Conservation (phyloP, 2,797 vertebrate genomes). For the Sarcoramphus papa region DNA sequence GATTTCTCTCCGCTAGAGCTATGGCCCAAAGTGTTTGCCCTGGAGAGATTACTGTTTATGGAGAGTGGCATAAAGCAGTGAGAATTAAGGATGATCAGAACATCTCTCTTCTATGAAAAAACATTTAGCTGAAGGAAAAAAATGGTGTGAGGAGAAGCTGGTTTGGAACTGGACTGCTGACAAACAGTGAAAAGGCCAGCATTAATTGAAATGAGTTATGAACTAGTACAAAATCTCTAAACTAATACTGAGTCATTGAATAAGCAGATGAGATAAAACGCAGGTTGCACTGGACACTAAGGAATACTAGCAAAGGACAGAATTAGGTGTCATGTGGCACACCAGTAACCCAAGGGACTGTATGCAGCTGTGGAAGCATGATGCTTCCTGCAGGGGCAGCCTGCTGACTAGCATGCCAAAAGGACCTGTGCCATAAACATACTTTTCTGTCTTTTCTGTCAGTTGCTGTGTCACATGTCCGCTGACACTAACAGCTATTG, state of each 20-base stretch:
- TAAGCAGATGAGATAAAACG: neutral
- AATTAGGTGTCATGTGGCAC: neutral
- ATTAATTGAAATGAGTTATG: neutral
- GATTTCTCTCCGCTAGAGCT: too few species aligned
- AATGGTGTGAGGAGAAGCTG: neutral
- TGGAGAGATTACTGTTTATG: too few species aligned
- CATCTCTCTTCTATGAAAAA: too few species aligned
- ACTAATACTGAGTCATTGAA: neutral
- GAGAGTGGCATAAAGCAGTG: too few species aligned
- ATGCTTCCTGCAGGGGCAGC: too few species aligned
- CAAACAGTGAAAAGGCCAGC: neutral
- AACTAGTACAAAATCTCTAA: neutral
- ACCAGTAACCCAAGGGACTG: neutral
- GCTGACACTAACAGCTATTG: neutral
- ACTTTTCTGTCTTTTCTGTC: neutral
- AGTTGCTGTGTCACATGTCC: neutral
- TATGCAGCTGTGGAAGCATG: neutral
- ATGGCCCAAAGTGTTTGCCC: too few species aligned
- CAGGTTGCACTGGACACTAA: neutral
- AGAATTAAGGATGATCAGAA: too few species aligned
- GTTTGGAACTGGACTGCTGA: neutral
- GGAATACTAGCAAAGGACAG: neutral
- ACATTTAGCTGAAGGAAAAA: too few species aligned
- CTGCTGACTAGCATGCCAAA: neutral
- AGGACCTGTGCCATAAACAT: neutral